Base-by-base conservation (phyloP, 2,888 invertebrate species). In the Ametastegia equiseti region DNA sequence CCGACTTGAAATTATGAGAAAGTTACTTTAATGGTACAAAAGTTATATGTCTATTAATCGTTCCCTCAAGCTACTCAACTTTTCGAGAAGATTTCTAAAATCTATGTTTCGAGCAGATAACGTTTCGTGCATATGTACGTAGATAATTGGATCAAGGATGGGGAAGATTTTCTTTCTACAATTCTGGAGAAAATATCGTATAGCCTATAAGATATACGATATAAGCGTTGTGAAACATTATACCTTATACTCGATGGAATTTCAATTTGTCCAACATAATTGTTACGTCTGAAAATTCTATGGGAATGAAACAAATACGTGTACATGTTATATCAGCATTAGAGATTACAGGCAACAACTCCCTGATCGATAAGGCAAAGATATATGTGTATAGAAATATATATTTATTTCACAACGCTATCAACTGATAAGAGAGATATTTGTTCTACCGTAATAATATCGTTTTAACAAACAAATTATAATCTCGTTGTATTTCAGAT, bases 381-480 rank as follows among this genome's bases (percentile, higher is more conserved):
- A 71, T 67, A 39, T 36, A n/a, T n/a, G n/a, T n/a, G n/a, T n/a
- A n/a, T n/a, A n/a, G n/a, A n/a, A n/a, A n/a, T n/a, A n/a, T n/a
- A n/a, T n/a, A n/a, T n/a, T n/a, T n/a, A 19, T 71, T 27, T 71
- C 42, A 27, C 6, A 71, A 71, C 30, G 30, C 30, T 27, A 45
- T 39, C 19, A 67, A 36, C 71, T 71, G 71, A 71, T 71, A 71
- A 71, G 45, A 15, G 15, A 7, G 47, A 23, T 9, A 27, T 69
- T 69, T 63, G 33, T 33, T 42, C 1, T 47, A 47, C 45, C 47
- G 71, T 71, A 19, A 71, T 45, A 42, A 67, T 71, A 69, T 23
- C 42, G 69, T 69, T 69, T 45, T 69, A 23, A 69, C 39, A 39
- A 71, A 71, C 47, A 45, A 5, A 71, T 23, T 71, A 47, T 47